These are phyloP conservation scores for Neomonachus schauinslandi DNA, from an alignment of 2,113 vertebrate species.

Conservation along the genomic window DNA sequence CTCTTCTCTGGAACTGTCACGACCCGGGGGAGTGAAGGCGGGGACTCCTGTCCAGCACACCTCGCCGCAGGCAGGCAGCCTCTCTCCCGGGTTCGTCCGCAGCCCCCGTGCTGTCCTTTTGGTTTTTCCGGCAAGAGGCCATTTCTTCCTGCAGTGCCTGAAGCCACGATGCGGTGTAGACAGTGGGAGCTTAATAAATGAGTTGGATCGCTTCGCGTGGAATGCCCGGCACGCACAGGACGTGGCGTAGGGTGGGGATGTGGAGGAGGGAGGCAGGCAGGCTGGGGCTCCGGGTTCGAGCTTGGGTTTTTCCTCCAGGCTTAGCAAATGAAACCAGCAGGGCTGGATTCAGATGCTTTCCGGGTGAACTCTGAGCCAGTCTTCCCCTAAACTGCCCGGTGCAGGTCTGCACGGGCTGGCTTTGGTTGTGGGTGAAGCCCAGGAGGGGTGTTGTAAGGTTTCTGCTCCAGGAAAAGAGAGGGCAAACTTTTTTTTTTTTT, in stretches of 20 bases:
- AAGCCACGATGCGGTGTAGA: constrained; percentile 27
- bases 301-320: neutral
- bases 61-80: neutral
- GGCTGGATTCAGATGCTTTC: neutral
- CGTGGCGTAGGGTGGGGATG: neutral
- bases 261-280: neutral
- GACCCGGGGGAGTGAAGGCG: neutral
- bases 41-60: neutral
- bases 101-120: neutral
- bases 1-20: neutral
- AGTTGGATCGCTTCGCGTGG: neutral
- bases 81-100: neutral
- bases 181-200: constrained; percentile 41
- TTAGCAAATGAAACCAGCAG: neutral
- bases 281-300: neutral
- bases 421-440: neutral
- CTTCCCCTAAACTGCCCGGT: neutral
- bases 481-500: constrained; percentile 33
- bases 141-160: constrained; percentile 34
- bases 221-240: neutral
- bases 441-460: neutral
- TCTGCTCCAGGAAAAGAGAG: neutral
- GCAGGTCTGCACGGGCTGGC: neutral
- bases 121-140: neutral
- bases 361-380: neutral